These are phyloP conservation scores for Orientallactaga bullata DNA, from an alignment of 2,113 vertebrate genomes.

Conservation along the genomic window DNA sequence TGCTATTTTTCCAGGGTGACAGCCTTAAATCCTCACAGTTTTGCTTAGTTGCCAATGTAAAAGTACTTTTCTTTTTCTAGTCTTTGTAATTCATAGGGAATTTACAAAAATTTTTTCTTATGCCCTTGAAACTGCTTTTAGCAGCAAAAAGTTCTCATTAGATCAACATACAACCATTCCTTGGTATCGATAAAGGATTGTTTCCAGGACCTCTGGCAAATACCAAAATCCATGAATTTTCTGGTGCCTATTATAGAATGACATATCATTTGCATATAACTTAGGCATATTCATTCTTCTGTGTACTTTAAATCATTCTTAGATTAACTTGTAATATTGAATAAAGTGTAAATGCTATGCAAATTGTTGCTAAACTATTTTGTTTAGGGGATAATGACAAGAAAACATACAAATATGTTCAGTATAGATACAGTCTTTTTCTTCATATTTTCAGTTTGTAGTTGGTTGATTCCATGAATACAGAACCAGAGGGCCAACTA, in stretches of 20 bases:
- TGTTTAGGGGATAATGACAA: neutral
- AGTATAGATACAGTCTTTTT: neutral
- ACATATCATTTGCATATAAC: neutral
- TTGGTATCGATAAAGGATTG: neutral
- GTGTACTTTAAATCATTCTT: neutral
- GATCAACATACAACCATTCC: neutral
- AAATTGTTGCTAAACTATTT: neutral
- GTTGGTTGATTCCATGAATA: neutral
- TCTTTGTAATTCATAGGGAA: slow-evolving; percentile 51
- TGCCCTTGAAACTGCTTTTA: slow-evolving; percentile 24
- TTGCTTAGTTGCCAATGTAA: slow-evolving; percentile 24
- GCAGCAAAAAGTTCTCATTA: neutral
- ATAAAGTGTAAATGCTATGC: neutral
- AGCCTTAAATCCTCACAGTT: slow-evolving; percentile 48
- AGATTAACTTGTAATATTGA: neutral
- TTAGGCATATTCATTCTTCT: neutral
- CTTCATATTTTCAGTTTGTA: neutral
- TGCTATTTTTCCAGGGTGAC: slow-evolving; percentile 14
- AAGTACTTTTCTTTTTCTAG: slow-evolving; percentile 37
- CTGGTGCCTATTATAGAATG: neutral
- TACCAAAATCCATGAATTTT: neutral
- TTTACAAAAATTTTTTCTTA: slow-evolving; percentile 5
- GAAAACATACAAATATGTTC: neutral
- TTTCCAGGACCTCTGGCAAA: neutral
- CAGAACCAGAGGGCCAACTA: neutral